These are phyloP conservation scores for Okamejei kenojei DNA, from an alignment of 2,797 vertebrate species.

Conservation along the genomic window DNA sequence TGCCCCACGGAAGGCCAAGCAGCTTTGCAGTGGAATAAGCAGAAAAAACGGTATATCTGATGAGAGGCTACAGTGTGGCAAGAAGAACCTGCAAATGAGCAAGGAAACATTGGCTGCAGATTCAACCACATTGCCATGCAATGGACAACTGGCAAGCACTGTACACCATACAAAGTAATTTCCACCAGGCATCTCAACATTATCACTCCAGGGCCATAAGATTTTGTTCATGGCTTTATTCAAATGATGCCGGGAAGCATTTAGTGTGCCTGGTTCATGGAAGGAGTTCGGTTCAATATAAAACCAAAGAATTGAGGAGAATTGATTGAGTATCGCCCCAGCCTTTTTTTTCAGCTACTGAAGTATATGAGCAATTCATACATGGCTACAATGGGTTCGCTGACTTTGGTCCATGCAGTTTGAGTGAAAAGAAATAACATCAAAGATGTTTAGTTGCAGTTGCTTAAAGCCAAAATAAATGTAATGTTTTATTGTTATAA, in stretches of 20 bases:
- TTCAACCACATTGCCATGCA: not conserved
- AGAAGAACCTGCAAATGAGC: not conserved
- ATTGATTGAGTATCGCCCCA: not conserved
- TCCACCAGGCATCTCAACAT: not conserved
- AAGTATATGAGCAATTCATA: not conserved
- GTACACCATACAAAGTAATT: not conserved
- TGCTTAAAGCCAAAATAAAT: not conserved
- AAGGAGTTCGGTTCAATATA: not conserved
- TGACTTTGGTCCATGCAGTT: not conserved
- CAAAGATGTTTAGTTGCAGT: constrained; percentile 1
- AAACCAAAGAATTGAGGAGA: not conserved
- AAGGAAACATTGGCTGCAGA: not conserved
- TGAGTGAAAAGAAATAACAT: not conserved
- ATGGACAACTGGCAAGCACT: not conserved
- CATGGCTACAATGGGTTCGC: not conserved
- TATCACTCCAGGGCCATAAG: not conserved
- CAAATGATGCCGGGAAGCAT: not conserved
- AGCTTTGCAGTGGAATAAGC: constrained; percentile 31
- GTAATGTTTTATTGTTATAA: not conserved
- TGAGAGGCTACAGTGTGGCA: not conserved
- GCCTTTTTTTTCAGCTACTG: not conserved
- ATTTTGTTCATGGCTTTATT: not conserved
- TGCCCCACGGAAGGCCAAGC: constrained; percentile 66
- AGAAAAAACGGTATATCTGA: not conserved
- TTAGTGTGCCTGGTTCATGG: not conserved